Evolutionary conservation across 2,888 invertebrate genomes (phyloP).

Genomic region (Dyspetes luteomarginatus): DNA sequence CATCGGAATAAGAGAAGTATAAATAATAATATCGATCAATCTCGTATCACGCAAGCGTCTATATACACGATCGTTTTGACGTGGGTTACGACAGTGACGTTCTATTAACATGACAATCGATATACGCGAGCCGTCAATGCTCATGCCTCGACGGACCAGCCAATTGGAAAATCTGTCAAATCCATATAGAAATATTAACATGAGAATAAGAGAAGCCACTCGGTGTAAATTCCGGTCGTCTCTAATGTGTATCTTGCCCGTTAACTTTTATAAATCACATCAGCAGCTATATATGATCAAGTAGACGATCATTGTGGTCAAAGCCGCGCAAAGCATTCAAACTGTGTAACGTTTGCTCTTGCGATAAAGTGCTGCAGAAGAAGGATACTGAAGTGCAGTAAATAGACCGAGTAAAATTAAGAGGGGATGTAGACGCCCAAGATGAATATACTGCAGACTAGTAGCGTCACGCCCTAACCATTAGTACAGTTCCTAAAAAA

Average conservation of each 20-base stretch:
- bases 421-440: conserved; percentile 9
- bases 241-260: not conserved
- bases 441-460: conserved; percentile 37
- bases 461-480: conserved; percentile 72
- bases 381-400: conserved; percentile 12
- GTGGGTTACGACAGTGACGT: conserved; percentile 54
- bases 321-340: no score
- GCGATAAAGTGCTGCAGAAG: no score
- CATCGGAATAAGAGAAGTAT: conserved; percentile 10
- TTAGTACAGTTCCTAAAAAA: conserved; percentile 74
- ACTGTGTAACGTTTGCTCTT: no score
- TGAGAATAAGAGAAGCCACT: conserved; percentile 45
- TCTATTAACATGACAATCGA: conserved; percentile 87
- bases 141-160: not conserved
- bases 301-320: conserved; percentile 36
- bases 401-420: conserved; percentile 42
- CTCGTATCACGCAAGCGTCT: not conserved
- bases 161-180: conserved; percentile 78
- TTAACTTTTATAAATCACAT: conserved; percentile 17
- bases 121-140: conserved; percentile 84
- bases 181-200: conserved; percentile 57
- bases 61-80: not conserved
- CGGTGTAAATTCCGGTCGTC: not conserved
- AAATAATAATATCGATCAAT: conserved; percentile 35
- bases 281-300: no score